phyloP scores from a whole-genome alignment of 2,888 invertebrate genomes.

The Clepsis dumicolana region DNA sequence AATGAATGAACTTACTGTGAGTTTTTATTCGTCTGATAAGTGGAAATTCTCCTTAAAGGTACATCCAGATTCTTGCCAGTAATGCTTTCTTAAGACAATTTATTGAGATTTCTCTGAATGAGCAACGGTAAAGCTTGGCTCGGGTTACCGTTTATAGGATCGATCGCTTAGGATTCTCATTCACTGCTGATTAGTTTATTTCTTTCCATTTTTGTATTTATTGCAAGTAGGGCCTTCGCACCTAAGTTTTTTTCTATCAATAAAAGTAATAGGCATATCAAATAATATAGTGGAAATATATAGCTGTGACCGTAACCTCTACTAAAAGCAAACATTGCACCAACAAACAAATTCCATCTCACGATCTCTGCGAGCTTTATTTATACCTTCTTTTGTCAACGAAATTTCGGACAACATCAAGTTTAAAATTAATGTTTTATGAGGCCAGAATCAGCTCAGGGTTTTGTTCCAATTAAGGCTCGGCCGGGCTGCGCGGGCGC shows the following conservation, averaged over 20 bases:
- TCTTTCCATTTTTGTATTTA: neutral
- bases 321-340: neutral
- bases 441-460: constrained; percentile 50
- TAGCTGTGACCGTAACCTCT: too few species aligned
- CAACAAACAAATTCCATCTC: neutral
- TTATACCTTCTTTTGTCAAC: constrained; percentile 36
- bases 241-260: too few species aligned
- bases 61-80: constrained; percentile 60
- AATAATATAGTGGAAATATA: too few species aligned
- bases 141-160: constrained; percentile 39
- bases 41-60: constrained; percentile 59
- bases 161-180: constrained; percentile 20
- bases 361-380: neutral
- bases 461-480: constrained; percentile 69
- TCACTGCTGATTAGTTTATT: neutral
- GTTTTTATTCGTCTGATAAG: constrained; percentile 67
- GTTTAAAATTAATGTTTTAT: constrained; percentile 42
- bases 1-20: constrained; percentile 75
- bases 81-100: constrained; percentile 55
- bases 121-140: constrained; percentile 41
- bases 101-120: constrained; percentile 55
- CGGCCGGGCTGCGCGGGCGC: constrained; percentile 57
- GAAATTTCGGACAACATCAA: constrained; percentile 28
- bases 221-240: too few species aligned
- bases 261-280: too few species aligned